Evolutionary conservation across 2,888 invertebrate species (phyloP).

Genomic region (Neoitamus cyanurus): DNA sequence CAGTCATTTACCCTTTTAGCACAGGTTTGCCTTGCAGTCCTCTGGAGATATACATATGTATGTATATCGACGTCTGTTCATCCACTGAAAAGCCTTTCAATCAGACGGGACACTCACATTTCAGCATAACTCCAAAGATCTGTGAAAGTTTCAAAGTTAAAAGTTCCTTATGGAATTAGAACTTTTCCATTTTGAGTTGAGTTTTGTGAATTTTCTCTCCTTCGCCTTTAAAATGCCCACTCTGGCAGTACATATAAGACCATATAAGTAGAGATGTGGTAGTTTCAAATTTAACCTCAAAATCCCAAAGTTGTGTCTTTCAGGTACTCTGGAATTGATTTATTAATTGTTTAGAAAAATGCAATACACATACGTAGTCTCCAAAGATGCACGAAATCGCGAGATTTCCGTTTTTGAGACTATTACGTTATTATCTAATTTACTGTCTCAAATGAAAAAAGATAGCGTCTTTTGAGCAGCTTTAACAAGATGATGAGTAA

Average conservation of each 20-base stretch:
- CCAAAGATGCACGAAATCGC: too few relatives aligned
- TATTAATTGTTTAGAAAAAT: neutral
- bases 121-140: neutral
- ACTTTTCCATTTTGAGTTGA: neutral
- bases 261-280: neutral
- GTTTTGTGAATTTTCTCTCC: neutral
- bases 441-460: neutral
- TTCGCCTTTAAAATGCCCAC: neutral
- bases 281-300: neutral
- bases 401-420: neutral
- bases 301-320: neutral
- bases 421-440: neutral
- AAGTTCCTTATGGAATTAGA: conserved; percentile 1
- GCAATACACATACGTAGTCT: neutral
- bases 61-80: neutral
- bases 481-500: neutral
- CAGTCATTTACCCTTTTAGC: neutral
- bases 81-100: neutral
- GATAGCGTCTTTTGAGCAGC: neutral
- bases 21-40: neutral
- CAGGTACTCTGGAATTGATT: neutral
- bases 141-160: conserved; percentile 1
- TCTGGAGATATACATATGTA: neutral
- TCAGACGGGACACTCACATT: neutral
- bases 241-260: neutral